A percentile compares a stretch with the other conserved stretches of the same genome.
These are phyloP conservation scores for Anastrepha ludens DNA, from an alignment of 1,140 invertebrate genomes.

Conservation along the genomic window DNA sequence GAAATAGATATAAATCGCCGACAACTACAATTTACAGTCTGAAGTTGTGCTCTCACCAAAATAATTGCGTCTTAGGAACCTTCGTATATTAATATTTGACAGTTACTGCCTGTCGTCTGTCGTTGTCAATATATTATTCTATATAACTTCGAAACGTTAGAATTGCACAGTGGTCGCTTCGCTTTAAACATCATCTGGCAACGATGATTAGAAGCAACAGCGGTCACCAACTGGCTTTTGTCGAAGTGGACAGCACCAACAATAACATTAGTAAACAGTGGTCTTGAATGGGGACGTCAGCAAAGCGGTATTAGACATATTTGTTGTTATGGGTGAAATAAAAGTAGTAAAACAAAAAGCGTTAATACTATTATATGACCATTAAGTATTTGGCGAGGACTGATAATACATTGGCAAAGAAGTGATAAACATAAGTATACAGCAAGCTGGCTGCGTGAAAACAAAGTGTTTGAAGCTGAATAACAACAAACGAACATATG, in stretches of 20 bases:
- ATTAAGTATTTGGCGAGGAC: background rate
- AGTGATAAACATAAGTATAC: background rate
- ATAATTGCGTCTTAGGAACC: too few relatives aligned
- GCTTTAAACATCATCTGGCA: background rate
- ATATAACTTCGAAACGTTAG: too few relatives aligned
- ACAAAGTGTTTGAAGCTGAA: background rate
- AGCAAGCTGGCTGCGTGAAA: background rate
- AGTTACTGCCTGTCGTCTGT: too few relatives aligned
- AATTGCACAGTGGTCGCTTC: too few relatives aligned
- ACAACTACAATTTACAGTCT: too few relatives aligned
- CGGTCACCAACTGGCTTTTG: conserved; percentile 4
- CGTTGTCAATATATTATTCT: too few relatives aligned
- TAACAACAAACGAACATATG: conserved; percentile 36
- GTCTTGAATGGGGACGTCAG: conserved; percentile 38
- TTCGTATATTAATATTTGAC: too few relatives aligned
- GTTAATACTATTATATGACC: background rate
- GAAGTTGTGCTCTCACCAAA: too few relatives aligned
- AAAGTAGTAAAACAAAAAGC: background rate
- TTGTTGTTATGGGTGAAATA: background rate
- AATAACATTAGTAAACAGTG: conserved; percentile 25
- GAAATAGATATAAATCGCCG: too few relatives aligned
- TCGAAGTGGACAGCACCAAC: background rate
- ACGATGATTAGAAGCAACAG: conserved; percentile 6
- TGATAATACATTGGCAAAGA: background rate
- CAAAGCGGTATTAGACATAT: conserved; percentile 1